phyloP scores from a whole-genome alignment of 2,113 vertebrate species.

The Sphyrna mokarran region DNA sequence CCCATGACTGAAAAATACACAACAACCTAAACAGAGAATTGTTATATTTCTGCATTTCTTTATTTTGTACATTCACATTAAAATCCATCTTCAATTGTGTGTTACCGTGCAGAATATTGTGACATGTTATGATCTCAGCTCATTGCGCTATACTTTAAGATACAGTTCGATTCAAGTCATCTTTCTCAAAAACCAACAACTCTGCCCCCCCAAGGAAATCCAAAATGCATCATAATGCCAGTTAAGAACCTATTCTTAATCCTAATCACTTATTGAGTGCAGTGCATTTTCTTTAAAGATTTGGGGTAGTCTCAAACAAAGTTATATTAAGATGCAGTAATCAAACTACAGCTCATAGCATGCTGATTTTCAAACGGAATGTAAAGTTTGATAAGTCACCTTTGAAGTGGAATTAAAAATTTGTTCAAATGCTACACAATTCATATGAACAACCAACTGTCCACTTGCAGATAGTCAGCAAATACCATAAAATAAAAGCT shows the following conservation, averaged over 20 bases:
- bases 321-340: background rate
- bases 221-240: background rate
- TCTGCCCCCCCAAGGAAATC: background rate
- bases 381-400: background rate
- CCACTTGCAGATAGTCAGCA: background rate
- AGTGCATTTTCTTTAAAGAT: background rate
- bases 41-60: background rate
- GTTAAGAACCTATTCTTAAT: background rate
- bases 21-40: too few relatives aligned
- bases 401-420: background rate
- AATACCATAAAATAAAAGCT: background rate
- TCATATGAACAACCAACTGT: slow-evolving; percentile 4
- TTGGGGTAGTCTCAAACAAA: too few relatives aligned
- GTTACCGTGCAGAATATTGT: background rate
- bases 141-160: background rate
- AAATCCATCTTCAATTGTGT: background rate
- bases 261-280: background rate
- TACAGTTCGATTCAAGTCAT: background rate
- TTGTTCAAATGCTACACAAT: background rate
- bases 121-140: background rate
- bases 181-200: background rate
- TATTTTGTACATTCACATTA: background rate
- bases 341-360: background rate
- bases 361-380: background rate
- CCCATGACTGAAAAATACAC: too few relatives aligned